Evolutionary conservation across 2,797 vertebrate genomes (phyloP).

Genomic region (Sebastes melanostomus): DNA sequence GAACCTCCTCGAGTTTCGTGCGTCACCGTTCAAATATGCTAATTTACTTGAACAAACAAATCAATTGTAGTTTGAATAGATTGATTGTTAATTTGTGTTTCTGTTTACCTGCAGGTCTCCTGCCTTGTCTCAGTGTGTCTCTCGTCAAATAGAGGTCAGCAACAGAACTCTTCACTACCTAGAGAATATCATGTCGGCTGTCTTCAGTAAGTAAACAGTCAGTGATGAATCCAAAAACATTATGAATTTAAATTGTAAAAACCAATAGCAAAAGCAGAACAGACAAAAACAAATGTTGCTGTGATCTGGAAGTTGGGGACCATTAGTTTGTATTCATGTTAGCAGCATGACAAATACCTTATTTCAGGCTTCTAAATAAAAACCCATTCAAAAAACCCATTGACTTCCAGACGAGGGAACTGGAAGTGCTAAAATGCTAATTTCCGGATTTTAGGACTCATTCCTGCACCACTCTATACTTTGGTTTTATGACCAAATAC

Average conservation of each 20-base stretch:
- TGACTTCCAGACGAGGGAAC: too few relatives aligned
- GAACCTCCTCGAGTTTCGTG: neutral
- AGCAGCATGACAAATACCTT: neutral
- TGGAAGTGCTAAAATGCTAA: too few relatives aligned
- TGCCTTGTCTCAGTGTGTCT: neutral
- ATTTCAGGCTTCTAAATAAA: too few relatives aligned
- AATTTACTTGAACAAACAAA: slow-evolving; percentile 31
- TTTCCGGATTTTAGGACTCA: too few relatives aligned
- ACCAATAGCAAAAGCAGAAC: neutral
- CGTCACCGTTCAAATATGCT: slow-evolving; percentile 20
- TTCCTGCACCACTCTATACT: too few relatives aligned
- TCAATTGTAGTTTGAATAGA: slow-evolving; percentile 18
- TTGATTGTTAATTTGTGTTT: slow-evolving; percentile 1
- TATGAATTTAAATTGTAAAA: neutral
- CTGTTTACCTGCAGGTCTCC: slow-evolving; percentile 15
- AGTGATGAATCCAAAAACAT: too few relatives aligned
- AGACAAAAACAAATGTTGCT: neutral
- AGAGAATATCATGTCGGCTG: neutral
- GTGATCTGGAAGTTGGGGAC: neutral
- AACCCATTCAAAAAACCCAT: too few relatives aligned
- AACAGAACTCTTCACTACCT: neutral
- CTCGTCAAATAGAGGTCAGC: neutral
- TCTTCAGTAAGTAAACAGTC: neutral
- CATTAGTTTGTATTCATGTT: neutral
- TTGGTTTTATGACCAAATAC: neutral